phyloP scores from a whole-genome alignment of 2,888 invertebrate species.

The Mythimna vitellina region DNA sequence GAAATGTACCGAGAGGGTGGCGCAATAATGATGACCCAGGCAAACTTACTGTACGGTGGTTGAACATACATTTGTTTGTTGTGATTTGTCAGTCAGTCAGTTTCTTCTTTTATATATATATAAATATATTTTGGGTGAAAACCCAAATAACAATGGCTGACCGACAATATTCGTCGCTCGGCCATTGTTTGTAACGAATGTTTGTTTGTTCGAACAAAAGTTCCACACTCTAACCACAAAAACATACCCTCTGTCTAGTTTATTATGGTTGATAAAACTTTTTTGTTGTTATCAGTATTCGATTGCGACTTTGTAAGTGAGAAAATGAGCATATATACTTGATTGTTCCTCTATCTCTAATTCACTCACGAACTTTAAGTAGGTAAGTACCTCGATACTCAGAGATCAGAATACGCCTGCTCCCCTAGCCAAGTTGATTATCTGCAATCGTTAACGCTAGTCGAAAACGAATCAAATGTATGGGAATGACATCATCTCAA shows the following conservation, averaged over 20 bases:
- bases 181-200: no score
- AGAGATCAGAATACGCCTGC: no score
- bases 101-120: no score
- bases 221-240: conserved; percentile 20
- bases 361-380: conserved; percentile 1
- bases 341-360: background rate
- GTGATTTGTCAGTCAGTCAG: no score
- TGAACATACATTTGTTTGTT: no score
- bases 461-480: no score
- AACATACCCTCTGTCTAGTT: conserved; percentile 11
- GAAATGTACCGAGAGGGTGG: no score
- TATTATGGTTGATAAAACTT: conserved; percentile 26
- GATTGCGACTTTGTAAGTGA: background rate
- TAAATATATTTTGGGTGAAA: background rate
- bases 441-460: no score
- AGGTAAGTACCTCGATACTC: background rate
- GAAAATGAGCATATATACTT: background rate
- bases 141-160: background rate
- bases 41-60: no score
- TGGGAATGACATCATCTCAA: no score
- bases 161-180: background rate
- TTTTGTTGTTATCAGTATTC: conserved; percentile 1
- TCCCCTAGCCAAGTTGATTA: no score
- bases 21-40: no score
- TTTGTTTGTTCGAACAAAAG: conserved; percentile 12